Percentiles rank a stretch among this genome's conserved stretches.
phyloP scores from a whole-genome alignment of 2,113 vertebrate species.

The Limnothrissa miodon region DNA sequence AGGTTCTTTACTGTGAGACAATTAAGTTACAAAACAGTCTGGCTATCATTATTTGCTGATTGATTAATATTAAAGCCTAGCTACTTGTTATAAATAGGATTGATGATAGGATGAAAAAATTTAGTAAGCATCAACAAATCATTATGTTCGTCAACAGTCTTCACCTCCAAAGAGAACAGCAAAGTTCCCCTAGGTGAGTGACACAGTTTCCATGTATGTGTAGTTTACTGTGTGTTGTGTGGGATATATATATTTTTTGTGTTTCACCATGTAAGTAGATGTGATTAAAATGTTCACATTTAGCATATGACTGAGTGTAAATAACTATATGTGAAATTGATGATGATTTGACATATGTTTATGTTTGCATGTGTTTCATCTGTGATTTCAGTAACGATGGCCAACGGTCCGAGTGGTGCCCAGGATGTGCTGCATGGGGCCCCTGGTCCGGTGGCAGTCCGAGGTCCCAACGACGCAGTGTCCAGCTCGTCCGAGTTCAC shows the following conservation, averaged over 20 bases:
- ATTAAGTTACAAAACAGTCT: too few relatives aligned
- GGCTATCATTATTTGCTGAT: neutral
- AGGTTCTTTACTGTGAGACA: neutral
- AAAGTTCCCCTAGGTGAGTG: neutral
- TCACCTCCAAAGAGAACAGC: neutral
- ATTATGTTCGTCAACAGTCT: constrained; percentile 12
- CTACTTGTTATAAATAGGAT: neutral
- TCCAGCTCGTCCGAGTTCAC: constrained; percentile 66
- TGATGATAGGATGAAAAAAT: neutral
- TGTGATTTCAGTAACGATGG: neutral
- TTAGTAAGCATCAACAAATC: neutral
- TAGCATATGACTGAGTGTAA: neutral
- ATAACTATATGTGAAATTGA: neutral
- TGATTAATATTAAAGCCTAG: neutral
- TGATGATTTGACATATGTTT: neutral
- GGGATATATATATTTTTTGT: neutral
- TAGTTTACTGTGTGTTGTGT: neutral
- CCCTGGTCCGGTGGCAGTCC: constrained; percentile 18
- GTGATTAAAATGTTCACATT: neutral
- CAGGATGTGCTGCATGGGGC: constrained; percentile 25
- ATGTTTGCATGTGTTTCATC: neutral
- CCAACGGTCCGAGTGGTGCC: neutral
- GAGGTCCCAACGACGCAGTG: constrained; percentile 37
- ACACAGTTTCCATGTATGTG: neutral
- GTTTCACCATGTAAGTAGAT: neutral